phyloP scores from a whole-genome alignment of 2,888 invertebrate species.

The Eristalis intricaria region DNA sequence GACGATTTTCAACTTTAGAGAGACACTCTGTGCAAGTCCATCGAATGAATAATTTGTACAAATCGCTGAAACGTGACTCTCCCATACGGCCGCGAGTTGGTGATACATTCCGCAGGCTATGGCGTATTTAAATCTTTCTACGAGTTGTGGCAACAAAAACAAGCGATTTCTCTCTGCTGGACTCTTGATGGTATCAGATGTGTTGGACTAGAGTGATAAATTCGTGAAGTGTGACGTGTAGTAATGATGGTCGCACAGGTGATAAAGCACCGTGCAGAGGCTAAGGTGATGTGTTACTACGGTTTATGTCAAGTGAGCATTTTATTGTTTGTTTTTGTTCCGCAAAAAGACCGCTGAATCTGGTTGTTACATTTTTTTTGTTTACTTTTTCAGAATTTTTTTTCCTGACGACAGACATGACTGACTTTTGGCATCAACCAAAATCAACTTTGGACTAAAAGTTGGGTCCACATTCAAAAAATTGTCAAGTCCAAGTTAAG shows the following conservation, averaged over 20 bases:
- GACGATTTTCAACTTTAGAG: conserved; percentile 25
- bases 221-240: neutral
- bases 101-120: neutral
- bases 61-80: conserved; percentile 66
- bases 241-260: neutral
- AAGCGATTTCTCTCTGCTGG: neutral
- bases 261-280: neutral
- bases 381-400: too few species aligned
- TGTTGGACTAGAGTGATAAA: neutral
- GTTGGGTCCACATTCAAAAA: too few species aligned
- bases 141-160: neutral
- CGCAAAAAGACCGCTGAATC: too few species aligned
- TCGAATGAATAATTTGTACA: conserved; percentile 67
- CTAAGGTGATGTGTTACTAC: neutral
- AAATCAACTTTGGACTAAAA: too few species aligned
- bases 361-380: too few species aligned
- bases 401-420: too few species aligned
- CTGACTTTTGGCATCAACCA: too few species aligned
- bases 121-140: conserved; percentile 26
- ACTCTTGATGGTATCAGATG: conserved; percentile 18
- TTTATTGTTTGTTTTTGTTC: too few species aligned
- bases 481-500: too few species aligned
- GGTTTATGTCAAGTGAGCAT: too few species aligned
- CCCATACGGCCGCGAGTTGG: conserved; percentile 10
- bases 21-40: conserved; percentile 30